Percentiles rank a stretch among this genome's conserved stretches.
Conservation (phyloP, 2,797 vertebrate genomes). For the Molossus alvarezi region DNA sequence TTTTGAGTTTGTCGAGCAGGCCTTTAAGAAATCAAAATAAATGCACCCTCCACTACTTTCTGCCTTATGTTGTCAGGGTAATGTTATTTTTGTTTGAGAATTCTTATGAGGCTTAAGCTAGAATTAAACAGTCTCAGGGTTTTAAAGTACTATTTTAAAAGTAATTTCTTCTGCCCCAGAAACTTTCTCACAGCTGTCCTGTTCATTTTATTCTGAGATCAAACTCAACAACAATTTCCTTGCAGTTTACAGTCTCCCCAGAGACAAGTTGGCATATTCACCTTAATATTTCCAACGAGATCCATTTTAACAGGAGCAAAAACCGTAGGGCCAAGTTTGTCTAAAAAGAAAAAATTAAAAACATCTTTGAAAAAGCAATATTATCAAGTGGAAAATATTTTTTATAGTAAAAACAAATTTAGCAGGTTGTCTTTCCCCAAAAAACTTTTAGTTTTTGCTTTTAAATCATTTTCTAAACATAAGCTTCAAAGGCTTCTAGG, state of each 20-base stretch:
- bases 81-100: background rate
- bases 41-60: background rate
- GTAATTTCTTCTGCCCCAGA: background rate
- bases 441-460: conserved; percentile 46
- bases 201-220: conserved; percentile 22
- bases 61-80: conserved; percentile 50
- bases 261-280: conserved; percentile 87
- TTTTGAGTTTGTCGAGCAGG: background rate
- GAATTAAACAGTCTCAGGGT: conserved; percentile 12
- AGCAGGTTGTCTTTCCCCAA: background rate
- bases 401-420: conserved; percentile 36
- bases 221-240: conserved; percentile 15
- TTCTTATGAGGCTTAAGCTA: conserved; percentile 47
- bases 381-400: conserved; percentile 38
- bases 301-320: conserved; percentile 99
- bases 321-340: conserved; percentile 97
- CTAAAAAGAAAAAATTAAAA: conserved; percentile 83
- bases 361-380: conserved; percentile 57
- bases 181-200: background rate
- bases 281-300: conserved; percentile 99
- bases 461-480: conserved; percentile 43
- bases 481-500: background rate
- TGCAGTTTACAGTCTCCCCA: background rate
- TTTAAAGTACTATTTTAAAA: conserved; percentile 59
- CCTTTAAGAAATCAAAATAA: conserved; percentile 50